These are phyloP conservation scores for Heliconius cydno DNA, from an alignment of 2,888 invertebrate genomes.

Conservation along the genomic window DNA sequence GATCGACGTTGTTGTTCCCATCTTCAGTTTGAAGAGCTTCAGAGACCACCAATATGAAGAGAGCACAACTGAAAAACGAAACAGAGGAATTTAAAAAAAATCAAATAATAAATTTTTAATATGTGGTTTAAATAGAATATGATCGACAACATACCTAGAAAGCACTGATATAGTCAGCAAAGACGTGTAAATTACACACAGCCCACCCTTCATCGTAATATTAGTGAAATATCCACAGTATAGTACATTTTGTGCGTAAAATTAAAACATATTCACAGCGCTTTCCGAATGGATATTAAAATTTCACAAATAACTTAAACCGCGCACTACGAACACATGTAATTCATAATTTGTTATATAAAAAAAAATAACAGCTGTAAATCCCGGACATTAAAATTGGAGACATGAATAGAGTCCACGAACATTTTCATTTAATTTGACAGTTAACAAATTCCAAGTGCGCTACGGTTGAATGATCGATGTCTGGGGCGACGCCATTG, in stretches of 20 bases:
- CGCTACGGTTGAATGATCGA: slow-evolving; percentile 50
- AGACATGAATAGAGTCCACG: slow-evolving; percentile 50
- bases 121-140: slow-evolving; percentile 18
- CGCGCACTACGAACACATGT: slow-evolving; percentile 47
- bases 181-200: slow-evolving; percentile 84
- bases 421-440: slow-evolving; percentile 61
- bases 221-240: slow-evolving; percentile 76
- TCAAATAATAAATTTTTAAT: neutral
- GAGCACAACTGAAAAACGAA: slow-evolving; percentile 76
- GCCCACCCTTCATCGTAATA: slow-evolving; percentile 85
- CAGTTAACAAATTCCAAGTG: slow-evolving; percentile 60
- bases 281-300: slow-evolving; percentile 53
- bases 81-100: slow-evolving; percentile 20
- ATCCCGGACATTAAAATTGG: slow-evolving; percentile 44
- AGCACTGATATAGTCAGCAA: slow-evolving; percentile 84
- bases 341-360: slow-evolving; percentile 42
- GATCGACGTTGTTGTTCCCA: slow-evolving; percentile 62
- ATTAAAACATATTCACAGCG: slow-evolving; percentile 70
- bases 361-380: slow-evolving; percentile 44
- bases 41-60: slow-evolving; percentile 84
- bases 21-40: slow-evolving; percentile 77
- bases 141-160: slow-evolving; percentile 75
- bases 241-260: slow-evolving; percentile 79
- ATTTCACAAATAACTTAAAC: slow-evolving; percentile 56
- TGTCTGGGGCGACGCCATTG: slow-evolving; percentile 55